Percentiles rank a stretch among this genome's conserved stretches.
Conservation (phyloP, 1,140 invertebrate species). For the Nymphalis io region DNA sequence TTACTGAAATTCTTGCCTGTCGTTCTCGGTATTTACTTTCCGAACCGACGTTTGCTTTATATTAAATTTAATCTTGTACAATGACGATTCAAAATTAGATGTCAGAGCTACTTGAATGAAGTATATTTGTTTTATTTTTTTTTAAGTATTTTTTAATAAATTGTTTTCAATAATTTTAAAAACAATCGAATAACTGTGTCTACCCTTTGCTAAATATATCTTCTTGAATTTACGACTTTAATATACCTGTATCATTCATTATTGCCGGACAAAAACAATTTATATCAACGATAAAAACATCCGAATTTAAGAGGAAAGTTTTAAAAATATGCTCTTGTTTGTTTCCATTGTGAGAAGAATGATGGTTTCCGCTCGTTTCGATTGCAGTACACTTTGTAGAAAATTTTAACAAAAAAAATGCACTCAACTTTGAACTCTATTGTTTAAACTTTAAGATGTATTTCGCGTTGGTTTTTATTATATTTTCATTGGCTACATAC, state of each 20-base stretch:
- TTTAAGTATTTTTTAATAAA: too few species aligned
- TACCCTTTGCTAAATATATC: neutral
- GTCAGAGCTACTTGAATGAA: too few species aligned
- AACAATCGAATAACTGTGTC: neutral
- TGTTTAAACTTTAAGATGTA: neutral
- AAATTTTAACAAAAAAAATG: neutral
- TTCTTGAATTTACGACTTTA: neutral
- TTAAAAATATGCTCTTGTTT: conserved; percentile 35
- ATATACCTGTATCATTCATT: conserved; percentile 13
- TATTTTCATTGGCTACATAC: conserved; percentile 1
- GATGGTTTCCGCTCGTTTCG: conserved; percentile 32
- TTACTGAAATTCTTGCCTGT: too few species aligned
- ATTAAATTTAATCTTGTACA: too few species aligned
- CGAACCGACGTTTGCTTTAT: too few species aligned
- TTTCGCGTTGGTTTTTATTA: neutral
- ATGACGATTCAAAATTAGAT: too few species aligned
- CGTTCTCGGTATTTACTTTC: too few species aligned
- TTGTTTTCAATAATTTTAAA: neutral
- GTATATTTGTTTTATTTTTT: too few species aligned
- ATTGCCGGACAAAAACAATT: conserved; percentile 17
- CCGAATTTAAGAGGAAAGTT: conserved; percentile 27
- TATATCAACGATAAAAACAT: conserved; percentile 30
- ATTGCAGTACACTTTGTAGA: conserved; percentile 32
- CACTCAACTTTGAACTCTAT: conserved; percentile 12
- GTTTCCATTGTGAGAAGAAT: conserved; percentile 33